Evolutionary conservation across 2,797 vertebrate genomes (phyloP), one percentile per base, ranked within the genome.

Genomic region (Ispidina lecontei): DNA sequence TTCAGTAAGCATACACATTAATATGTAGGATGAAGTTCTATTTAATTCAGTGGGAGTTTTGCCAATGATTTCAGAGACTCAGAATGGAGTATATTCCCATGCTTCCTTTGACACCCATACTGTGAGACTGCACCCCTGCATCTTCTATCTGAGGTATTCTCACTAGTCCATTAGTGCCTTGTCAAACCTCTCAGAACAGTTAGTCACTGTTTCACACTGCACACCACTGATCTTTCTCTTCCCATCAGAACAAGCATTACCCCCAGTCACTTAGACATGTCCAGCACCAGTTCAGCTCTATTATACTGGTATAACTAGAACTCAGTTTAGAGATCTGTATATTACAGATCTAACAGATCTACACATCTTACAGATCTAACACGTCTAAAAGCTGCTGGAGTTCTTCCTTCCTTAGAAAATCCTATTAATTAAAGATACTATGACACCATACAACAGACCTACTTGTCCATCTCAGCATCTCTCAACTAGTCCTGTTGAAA

Each of bases 1-100:
- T 54, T 5, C 11, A 10, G 5, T 31, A 51, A 73, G 2, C 8
- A 13, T 25, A 13, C 20, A 51, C 5, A 56, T 72, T 39, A 72
- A 43, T 44, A 83, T 2, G 2, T 56, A 71, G 73, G 31, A 68
- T 72, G 33, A 79, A 68, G 33, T 87, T 74, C 58, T 83, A 22
- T 74, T 87, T 92, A 84, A 89, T 89, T 86, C 63, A 75, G 39
- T 73, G 44, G 47, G 52, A 81, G 59, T 84, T 72, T 72, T 90
- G 68, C 64, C 80, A 88, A 41, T 28, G 31, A 58, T 77, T 89
- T 93, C 19, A 89, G 64, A 44, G 28, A 67, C 67, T 67, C 63
- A 76, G 46, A 71, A 84, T 93, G 75, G 91, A 62, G 78, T 44
- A 67, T 70, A 63, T 84, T 88, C 28, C 22, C 2, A 4, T 62